phyloP scores from a whole-genome alignment of 2,888 invertebrate genomes.

The Melanotus villosus region DNA sequence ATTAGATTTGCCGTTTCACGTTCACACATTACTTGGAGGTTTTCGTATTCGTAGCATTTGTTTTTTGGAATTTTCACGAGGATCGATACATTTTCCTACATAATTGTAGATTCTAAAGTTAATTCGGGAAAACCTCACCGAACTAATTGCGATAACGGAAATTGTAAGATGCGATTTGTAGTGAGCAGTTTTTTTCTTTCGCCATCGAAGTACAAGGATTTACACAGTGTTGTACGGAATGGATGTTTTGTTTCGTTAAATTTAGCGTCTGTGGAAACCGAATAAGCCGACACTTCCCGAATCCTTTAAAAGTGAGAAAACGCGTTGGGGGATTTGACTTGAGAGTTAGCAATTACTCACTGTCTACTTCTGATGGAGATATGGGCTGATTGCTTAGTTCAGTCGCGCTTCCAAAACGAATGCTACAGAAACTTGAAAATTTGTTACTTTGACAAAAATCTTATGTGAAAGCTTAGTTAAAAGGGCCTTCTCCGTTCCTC shows the following conservation, averaged over 20 bases:
- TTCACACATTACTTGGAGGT: too few relatives aligned
- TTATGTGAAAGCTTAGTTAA: conserved; percentile 38
- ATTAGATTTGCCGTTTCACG: too few relatives aligned
- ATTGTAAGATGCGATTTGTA: too few relatives aligned
- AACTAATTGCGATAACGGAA: too few relatives aligned
- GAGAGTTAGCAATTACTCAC: conserved; percentile 63
- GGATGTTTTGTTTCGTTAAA: conserved; percentile 46
- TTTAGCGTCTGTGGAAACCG: conserved; percentile 45
- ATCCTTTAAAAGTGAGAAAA: conserved; percentile 60
- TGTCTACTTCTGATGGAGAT: conserved; percentile 59
- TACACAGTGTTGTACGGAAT: conserved; percentile 25
- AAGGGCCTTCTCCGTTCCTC: conserved; percentile 4
- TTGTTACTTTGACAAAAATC: conserved; percentile 51
- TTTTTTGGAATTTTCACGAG: too few relatives aligned
- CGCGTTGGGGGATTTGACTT: conserved; percentile 60
- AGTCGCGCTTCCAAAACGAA: conserved; percentile 41
- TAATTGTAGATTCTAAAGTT: too few relatives aligned
- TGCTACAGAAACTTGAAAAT: conserved; percentile 51
- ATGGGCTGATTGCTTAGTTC: conserved; percentile 54
- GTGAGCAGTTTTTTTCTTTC: background rate
- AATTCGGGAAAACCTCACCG: too few relatives aligned
- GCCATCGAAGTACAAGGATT: conserved; percentile 1
- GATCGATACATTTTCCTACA: too few relatives aligned
- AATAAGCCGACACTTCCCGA: conserved; percentile 54
- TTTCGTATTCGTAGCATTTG: too few relatives aligned